Evolutionary conservation across 1,140 invertebrate genomes (phyloP), one percentile per base, ranked within the genome.

Genomic region (Paramacrobiotus metropolitanus): DNA sequence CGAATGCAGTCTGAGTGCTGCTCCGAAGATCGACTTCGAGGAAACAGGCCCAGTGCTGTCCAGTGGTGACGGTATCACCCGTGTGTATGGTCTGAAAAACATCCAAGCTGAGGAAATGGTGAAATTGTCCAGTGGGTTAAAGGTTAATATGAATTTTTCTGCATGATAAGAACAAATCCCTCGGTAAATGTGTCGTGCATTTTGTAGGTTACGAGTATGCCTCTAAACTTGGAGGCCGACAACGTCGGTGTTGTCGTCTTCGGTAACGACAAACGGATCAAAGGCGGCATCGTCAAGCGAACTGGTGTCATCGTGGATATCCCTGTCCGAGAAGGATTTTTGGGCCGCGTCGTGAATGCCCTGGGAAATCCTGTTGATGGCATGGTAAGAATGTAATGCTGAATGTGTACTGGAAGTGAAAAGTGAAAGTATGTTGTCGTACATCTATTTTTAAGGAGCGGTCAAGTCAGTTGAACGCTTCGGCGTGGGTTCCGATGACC

Each of bases 41-140:
- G 95, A 99, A 77, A 98, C 94, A 71, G 95, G 95, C 62, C 83
- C 89, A 70, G 95, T 99, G 65, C 77, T 99, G 71, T 96, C 91
- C 72, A 98, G 98, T 81, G 95, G 95, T 83, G 95, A 99, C 77
- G 95, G 95, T 93, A 99, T 99, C 75, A 94, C 95, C 73, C 91
- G 95, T 85, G 94, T 99, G 2, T 98, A 98, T 81, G 95, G 95
- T 60, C 80, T 99, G 65, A 98, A 97, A 75, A 99, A 99, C 78
- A 97, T 98, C 75, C 95, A 99, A 77, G 95, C 94, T 64, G 95
- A 99, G 78, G 95, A 99, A 83, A 99, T 99, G 95, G 95, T 99
- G 78, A 94, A 99, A 81, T 99, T 99, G 76, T 96, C 93, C 66
- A 94, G 92, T 63, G 95, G 95, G 60, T 78, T 99, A n/a, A 96